A percentile compares a stretch with the other conserved stretches of the same genome.
Conservation (phyloP, 2,113 vertebrate genomes). For the Orthochromis indermauri region DNA sequence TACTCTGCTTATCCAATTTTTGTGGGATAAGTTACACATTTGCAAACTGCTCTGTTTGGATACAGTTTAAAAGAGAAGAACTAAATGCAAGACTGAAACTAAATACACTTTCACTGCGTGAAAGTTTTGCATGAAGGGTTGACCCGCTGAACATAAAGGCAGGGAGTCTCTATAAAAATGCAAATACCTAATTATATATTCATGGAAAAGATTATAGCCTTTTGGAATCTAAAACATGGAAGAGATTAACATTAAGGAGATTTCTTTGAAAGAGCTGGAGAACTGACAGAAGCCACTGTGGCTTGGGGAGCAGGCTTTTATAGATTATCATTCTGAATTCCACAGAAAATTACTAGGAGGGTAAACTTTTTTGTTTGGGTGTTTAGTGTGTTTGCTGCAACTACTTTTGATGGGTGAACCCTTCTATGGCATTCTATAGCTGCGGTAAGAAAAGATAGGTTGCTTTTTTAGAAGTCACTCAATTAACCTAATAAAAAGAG, state of each 20-base stretch:
- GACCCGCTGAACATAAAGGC: background rate
- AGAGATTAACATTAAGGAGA: background rate
- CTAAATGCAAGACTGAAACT: background rate
- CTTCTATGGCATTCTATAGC: background rate
- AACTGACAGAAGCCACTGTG: slow-evolving; percentile 68
- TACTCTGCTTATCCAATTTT: too few species aligned
- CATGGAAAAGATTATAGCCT: background rate
- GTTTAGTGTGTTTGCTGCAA: slow-evolving; percentile 6
- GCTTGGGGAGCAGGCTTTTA: slow-evolving; percentile 54
- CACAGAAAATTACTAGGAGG: slow-evolving; percentile 65
- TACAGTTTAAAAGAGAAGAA: background rate
- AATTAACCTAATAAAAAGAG: background rate
- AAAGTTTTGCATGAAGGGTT: background rate
- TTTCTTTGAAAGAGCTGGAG: background rate
- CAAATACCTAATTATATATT: background rate
- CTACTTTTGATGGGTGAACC: background rate
- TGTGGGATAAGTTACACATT: background rate
- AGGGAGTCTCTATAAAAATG: background rate
- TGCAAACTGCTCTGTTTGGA: background rate
- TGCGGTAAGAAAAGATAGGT: background rate
- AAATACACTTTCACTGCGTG: background rate
- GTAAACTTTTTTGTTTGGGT: slow-evolving; percentile 63
- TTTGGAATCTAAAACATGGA: background rate
- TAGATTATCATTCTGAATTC: slow-evolving; percentile 68
- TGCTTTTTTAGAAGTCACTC: background rate